Conservation (phyloP, 92 coral and sea anemone species). For the Desmophyllum pertusum region DNA sequence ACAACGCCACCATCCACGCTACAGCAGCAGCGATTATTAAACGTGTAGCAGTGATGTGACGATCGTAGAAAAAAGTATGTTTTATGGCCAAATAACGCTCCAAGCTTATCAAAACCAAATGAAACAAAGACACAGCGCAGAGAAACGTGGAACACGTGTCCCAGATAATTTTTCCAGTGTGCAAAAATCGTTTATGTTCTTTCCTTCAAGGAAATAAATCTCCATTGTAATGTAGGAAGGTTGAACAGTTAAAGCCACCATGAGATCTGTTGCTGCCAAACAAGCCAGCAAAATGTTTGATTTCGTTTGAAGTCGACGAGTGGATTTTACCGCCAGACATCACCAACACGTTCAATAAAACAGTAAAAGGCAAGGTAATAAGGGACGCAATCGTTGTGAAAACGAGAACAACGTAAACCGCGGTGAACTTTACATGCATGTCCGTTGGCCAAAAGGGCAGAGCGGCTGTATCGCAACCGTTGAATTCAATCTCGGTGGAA, state of each 20-base stretch:
- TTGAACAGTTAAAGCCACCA: neutral
- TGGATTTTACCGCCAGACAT: neutral
- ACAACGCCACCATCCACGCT: neutral
- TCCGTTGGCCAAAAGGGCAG: neutral
- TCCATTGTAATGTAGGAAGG: neutral
- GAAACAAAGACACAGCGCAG: neutral
- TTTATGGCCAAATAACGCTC: slow-evolving; percentile 12
- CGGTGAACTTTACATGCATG: neutral
- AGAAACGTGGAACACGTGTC: neutral
- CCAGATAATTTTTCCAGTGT: neutral
- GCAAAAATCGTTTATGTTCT: neutral
- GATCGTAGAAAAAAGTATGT: neutral
- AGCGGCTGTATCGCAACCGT: neutral
- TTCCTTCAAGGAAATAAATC: neutral
- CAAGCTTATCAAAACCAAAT: neutral
- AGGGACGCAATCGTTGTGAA: neutral
- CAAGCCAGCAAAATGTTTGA: neutral
- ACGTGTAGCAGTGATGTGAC: neutral
- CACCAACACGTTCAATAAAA: neutral
- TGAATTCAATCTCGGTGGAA: neutral
- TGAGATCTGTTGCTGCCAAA: neutral
- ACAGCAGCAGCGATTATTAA: neutral
- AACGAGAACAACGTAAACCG: neutral
- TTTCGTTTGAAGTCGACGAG: neutral
- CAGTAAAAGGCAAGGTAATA: neutral